Base-by-base conservation (phyloP, 2,797 vertebrate species). In the Cyprinodon diabolis region DNA sequence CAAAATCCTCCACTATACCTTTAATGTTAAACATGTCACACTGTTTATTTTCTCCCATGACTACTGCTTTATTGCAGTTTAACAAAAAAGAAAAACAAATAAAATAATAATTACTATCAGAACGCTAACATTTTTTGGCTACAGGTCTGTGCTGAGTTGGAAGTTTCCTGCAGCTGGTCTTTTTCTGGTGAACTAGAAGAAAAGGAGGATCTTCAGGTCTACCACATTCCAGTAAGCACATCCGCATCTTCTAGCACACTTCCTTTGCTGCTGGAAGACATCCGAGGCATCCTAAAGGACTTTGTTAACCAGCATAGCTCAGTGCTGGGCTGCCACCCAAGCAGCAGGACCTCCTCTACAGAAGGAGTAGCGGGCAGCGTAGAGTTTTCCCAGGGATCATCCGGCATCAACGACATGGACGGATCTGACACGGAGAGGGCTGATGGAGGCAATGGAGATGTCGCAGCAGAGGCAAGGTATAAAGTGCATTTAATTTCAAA, bases 321-420 rank as follows among this genome's bases (percentile, higher is more conserved):
- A 13, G 93, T 96, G 76, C 95, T 97, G 88, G 90, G 84, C 69
- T 91, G 92, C 66, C 89, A 88, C 52, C 95, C 96, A 69, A 97
- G 96, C 86, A 98, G 97, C 75, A 94, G 97, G 89, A 98, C 96
- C 0, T 98, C 97, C 40, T 98, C 97, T 69, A 98, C 97, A 0
- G 97, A 98, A 87, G 97, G 97, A 1, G 96, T 98, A 83, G 97
- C 97, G 51, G 97, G 97, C 83, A 98, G 97, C 2, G 96, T 97
- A 48, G 96, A 97, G 12, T 96, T 97, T 83, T 98, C 97, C 68
- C 97, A 98, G 87, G 97, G 96, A 23, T 98, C 97, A 25, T 98
- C 97, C 7, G 97, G 97, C 54, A 96, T 98, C 79, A 95, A 95
- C 86, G 97, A 98, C 82, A 93, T 98, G 77, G 97, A 98, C 57